Base-by-base conservation (phyloP, 2,113 vertebrate genomes). In the Solea senegalensis region DNA sequence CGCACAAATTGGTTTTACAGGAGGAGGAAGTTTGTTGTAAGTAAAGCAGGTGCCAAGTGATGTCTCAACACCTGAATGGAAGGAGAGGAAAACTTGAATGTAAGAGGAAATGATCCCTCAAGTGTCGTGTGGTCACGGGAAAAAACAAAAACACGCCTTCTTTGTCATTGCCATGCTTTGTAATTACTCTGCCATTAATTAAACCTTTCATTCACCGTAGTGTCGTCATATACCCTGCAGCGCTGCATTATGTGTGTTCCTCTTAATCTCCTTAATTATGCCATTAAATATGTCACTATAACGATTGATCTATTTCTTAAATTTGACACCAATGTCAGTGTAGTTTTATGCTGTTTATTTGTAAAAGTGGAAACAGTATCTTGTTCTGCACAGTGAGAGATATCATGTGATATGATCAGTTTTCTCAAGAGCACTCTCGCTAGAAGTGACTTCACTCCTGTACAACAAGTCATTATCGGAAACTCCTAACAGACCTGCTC, bases 21-120 rank as follows among this genome's bases (percentile, higher is more conserved):
- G 67, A 88, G 57, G 11, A 89, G 89, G 89, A 89, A 89, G 81
- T 74, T 3, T n/a, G 9, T 39, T 14, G 15, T 6, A 66, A 69
- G 46, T 68, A 75, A 53, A 81, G 68, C 72, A 83, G 82, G 7
- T 82, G 8, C 66, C 26, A 7, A 3, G 2, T 43, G 27, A 78
- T 65, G 74, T 60, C 51, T 61, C 49, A 69, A 54, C 12, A 61
- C n/a, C 7, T 59, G 28, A 60, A 54, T 15, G 26, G 2, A 79
- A 56, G 45, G 72, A 78, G 2, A 28, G 40, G 57, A 74, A 57
- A 51, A 43, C 11, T 5, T 5, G 12, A 2, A 5, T 9, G 6
- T 41, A 54, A 16, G 0, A 61, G 34, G 11, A 0, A 54, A 5
- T 1, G 49, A 50, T 86, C 83, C 63, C 72, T 76, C 48, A 53